Conservation (phyloP, 1,140 invertebrate species). For the Listronotus oregonensis region DNA sequence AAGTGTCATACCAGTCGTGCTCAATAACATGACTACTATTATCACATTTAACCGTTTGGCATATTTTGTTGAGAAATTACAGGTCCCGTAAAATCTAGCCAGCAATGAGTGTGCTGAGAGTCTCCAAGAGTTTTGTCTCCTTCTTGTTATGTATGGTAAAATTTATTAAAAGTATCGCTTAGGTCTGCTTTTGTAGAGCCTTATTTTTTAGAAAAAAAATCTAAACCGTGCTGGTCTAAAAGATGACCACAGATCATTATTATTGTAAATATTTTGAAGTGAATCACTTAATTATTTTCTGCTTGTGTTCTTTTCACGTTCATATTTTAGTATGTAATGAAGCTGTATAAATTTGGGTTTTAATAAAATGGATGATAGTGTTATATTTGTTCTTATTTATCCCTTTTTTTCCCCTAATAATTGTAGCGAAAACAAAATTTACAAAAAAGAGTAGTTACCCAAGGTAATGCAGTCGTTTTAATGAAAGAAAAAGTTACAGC, state of each 20-base stretch:
- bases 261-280: constrained; percentile 58
- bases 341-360: constrained; percentile 58
- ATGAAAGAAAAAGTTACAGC: no score
- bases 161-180: constrained; percentile 20
- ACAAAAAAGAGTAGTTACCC: no score
- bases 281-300: constrained; percentile 55
- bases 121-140: constrained; percentile 21
- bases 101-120: constrained; percentile 33
- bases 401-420: neutral
- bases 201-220: constrained; percentile 49
- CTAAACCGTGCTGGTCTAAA: constrained; percentile 51
- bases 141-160: constrained; percentile 14
- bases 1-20: constrained; percentile 56
- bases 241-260: constrained; percentile 55
- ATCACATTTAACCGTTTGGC: constrained; percentile 53
- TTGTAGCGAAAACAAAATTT: no score
- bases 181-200: constrained; percentile 51
- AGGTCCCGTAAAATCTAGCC: constrained; percentile 14
- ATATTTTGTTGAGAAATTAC: constrained; percentile 47
- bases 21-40: constrained; percentile 57
- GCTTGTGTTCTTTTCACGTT: constrained; percentile 56
- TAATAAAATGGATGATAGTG: constrained; percentile 58
- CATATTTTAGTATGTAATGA: constrained; percentile 55
- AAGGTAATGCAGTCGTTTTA: no score
- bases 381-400: constrained; percentile 33